A percentile compares a stretch with the other conserved stretches of the same genome.
Evolutionary conservation across 2,113 vertebrate species (phyloP).

Genomic region (Ahaetulla prasina): DNA sequence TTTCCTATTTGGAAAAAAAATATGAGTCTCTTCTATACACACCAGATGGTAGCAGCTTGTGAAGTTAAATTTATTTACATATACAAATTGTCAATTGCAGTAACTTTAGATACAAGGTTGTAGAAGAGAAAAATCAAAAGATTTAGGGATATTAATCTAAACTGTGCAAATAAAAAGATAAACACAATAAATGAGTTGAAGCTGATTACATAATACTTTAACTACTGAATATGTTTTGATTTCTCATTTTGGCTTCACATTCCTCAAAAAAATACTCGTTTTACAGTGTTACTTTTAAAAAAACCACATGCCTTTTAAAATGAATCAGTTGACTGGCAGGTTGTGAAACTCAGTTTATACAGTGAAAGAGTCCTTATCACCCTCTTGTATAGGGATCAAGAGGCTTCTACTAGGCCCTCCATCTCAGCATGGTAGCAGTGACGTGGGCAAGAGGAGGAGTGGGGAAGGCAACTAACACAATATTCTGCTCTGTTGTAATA

Average conservation of each 20-base stretch:
- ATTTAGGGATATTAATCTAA: neutral
- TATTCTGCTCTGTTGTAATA: neutral
- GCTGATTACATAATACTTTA: neutral
- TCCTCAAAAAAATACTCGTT: neutral
- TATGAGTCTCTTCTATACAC: neutral
- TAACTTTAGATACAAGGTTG: conserved; percentile 1
- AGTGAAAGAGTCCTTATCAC: neutral
- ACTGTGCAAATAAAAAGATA: neutral
- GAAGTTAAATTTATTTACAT: neutral
- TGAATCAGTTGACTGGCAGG: neutral
- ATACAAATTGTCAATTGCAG: neutral
- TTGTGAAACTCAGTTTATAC: neutral
- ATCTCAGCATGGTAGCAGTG: neutral
- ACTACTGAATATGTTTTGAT: neutral
- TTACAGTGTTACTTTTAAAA: neutral
- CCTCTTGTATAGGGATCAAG: neutral
- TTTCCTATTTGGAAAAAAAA: neutral
- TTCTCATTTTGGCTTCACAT: neutral
- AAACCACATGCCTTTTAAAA: neutral
- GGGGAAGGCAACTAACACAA: neutral
- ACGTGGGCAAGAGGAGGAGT: neutral
- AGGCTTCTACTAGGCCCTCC: neutral
- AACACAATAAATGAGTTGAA: neutral
- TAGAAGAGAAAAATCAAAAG: neutral
- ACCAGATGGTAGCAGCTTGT: neutral